Conservation (phyloP, 37 sponge, comb jelly and placozoan genomes). For the Crambe crambe region DNA sequence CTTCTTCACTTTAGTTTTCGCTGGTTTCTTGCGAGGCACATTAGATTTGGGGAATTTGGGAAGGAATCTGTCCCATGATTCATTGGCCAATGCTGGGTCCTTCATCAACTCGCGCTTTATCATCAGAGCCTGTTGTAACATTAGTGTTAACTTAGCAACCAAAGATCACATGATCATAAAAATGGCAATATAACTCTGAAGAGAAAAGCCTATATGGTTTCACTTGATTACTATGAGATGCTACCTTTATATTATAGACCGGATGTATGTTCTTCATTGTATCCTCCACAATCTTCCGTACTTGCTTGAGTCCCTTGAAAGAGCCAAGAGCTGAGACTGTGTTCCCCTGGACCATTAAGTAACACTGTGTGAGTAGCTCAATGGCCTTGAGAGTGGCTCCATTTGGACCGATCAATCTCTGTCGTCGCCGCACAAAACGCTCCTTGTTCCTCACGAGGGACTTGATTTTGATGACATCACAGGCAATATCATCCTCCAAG, state of each 20-base stretch:
- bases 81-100: constrained; percentile 83
- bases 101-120: constrained; percentile 97
- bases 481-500: constrained; percentile 82
- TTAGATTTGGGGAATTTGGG: constrained; percentile 95
- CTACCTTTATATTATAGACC: constrained; percentile 97
- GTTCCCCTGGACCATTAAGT: constrained; percentile 95
- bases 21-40: constrained; percentile 79
- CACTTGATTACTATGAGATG: too few relatives aligned
- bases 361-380: constrained; percentile 95
- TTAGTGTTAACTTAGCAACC: too few relatives aligned
- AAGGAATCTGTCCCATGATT: constrained; percentile 98
- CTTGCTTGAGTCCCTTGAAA: constrained; percentile 89
- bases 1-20: constrained; percentile 62
- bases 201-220: too few relatives aligned
- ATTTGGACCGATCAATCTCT: constrained; percentile 93
- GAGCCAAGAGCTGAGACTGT: constrained; percentile 92
- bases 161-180: too few relatives aligned
- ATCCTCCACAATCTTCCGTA: constrained; percentile 89
- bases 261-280: constrained; percentile 99
- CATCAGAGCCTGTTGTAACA: constrained; percentile 79
- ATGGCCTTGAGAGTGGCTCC: constrained; percentile 96
- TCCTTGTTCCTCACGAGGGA: constrained; percentile 94
- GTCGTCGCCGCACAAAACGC: constrained; percentile 93
- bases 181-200: too few relatives aligned
- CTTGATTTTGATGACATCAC: constrained; percentile 96